Percentiles rank a stretch among this genome's conserved stretches.
phyloP scores from a whole-genome alignment of 2,888 invertebrate species.

The Spicauda simplicius region DNA sequence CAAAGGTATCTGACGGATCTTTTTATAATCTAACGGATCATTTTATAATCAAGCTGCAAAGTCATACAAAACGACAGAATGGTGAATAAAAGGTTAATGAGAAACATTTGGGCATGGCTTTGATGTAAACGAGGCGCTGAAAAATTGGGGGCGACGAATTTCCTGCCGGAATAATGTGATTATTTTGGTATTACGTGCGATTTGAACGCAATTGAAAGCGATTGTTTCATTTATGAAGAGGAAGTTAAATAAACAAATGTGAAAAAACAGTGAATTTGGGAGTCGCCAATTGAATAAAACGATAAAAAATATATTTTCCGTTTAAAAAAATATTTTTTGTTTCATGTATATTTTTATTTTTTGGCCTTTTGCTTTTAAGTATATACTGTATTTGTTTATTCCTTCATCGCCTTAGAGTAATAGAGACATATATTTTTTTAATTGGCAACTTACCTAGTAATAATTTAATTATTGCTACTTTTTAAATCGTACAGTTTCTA shows the following conservation, averaged over 20 bases:
- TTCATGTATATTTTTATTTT: too few relatives aligned
- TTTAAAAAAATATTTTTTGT: too few relatives aligned
- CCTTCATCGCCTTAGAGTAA: too few relatives aligned
- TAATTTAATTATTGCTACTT: too few relatives aligned
- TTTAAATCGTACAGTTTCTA: too few relatives aligned
- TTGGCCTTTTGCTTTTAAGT: too few relatives aligned
- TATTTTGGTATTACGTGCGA: not conserved
- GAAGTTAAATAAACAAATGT: not conserved
- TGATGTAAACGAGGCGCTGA: not conserved
- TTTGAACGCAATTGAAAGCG: not conserved
- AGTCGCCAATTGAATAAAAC: too few relatives aligned
- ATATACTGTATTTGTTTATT: too few relatives aligned
- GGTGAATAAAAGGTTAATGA: conserved; percentile 9
- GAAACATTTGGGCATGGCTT: conserved; percentile 6
- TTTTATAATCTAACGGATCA: conserved; percentile 3
- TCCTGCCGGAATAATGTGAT: not conserved
- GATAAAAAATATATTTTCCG: too few relatives aligned
- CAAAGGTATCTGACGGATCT: conserved; percentile 1
- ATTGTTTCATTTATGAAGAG: not conserved
- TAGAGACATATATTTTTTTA: too few relatives aligned
- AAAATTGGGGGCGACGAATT: conserved; percentile 3
- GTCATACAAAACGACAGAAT: not conserved
- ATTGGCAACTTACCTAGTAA: too few relatives aligned
- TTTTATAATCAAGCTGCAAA: conserved; percentile 1
- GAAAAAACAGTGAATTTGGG: too few relatives aligned